Percentiles rank a stretch among this genome's conserved stretches.
phyloP scores from a whole-genome alignment of 2,113 vertebrate species.

The Gymnocephalus cernua region DNA sequence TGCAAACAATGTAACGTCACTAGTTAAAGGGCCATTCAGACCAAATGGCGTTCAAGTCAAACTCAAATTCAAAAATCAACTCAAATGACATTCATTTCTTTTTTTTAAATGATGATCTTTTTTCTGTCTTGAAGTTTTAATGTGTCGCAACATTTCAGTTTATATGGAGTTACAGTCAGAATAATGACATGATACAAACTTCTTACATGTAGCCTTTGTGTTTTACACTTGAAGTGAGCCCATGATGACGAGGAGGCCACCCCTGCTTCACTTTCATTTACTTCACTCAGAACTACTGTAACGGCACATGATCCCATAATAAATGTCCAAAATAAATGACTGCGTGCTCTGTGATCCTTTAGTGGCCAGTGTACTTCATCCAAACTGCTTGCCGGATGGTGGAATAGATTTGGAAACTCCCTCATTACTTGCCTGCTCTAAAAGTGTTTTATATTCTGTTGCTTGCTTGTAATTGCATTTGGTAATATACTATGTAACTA shows the following conservation, averaged over 20 bases:
- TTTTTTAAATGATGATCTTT: too few species aligned
- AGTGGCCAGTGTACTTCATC: too few species aligned
- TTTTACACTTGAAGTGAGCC: not conserved
- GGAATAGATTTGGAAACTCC: too few species aligned
- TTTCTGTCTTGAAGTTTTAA: too few species aligned
- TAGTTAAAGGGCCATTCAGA: too few species aligned
- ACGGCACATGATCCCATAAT: not conserved
- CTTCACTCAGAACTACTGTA: not conserved
- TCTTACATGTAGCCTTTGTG: not conserved
- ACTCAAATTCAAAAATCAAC: too few species aligned
- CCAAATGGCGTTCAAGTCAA: too few species aligned
- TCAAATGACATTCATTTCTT: too few species aligned
- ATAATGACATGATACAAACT: not conserved
- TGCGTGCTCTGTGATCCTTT: not conserved
- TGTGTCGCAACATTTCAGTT: too few species aligned
- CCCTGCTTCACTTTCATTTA: not conserved
- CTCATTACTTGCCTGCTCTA: not conserved
- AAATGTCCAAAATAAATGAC: not conserved
- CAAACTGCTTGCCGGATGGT: too few species aligned
- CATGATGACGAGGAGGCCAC: not conserved
- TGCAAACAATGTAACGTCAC: too few species aligned
- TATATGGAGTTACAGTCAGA: too few species aligned
- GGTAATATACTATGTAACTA: not conserved
- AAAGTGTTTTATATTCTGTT: not conserved
- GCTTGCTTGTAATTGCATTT: not conserved